Conservation (phyloP, 2,113 vertebrate genomes). For the Malurus melanocephalus region DNA sequence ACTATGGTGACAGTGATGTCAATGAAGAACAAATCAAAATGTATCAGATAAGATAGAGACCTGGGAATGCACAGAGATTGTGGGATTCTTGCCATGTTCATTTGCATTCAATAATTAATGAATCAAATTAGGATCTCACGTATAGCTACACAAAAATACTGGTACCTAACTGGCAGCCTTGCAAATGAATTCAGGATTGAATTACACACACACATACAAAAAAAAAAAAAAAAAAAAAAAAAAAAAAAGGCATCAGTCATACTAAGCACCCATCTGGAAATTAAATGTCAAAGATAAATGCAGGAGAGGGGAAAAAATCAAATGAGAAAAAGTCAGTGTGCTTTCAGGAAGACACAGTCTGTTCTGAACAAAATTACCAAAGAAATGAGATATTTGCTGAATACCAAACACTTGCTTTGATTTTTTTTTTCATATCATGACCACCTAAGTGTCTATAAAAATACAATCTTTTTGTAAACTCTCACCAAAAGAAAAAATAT, state of each 20-base stretch:
- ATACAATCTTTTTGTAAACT: not conserved
- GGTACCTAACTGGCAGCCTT: not conserved
- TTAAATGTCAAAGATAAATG: conserved; percentile 72
- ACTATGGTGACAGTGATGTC: conserved; percentile 38
- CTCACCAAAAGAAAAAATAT: not conserved
- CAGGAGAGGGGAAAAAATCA: conserved; percentile 25
- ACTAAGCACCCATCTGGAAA: conserved; percentile 68
- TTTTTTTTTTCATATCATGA: not conserved
- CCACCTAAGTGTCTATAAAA: not conserved
- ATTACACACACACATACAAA: not conserved
- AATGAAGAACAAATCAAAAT: conserved; percentile 5
- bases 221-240: not conserved
- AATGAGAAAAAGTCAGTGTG: conserved; percentile 53
- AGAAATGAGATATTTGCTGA: conserved; percentile 51
- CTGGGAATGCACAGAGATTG: not conserved
- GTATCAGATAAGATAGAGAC: not conserved
- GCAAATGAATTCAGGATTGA: conserved; percentile 49
- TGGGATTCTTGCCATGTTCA: not conserved
- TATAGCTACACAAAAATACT: not conserved
- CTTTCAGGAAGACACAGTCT: conserved; percentile 60
- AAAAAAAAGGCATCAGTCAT: conserved; percentile 49
- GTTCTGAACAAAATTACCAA: conserved; percentile 55
- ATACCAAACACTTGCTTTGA: conserved; percentile 23
- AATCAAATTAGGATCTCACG: not conserved
- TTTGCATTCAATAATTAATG: conserved; percentile 6